Percentiles rank a stretch among this genome's conserved stretches.
Conservation (phyloP, 1,140 invertebrate genomes). For the Lepidotrigona ventralis region DNA sequence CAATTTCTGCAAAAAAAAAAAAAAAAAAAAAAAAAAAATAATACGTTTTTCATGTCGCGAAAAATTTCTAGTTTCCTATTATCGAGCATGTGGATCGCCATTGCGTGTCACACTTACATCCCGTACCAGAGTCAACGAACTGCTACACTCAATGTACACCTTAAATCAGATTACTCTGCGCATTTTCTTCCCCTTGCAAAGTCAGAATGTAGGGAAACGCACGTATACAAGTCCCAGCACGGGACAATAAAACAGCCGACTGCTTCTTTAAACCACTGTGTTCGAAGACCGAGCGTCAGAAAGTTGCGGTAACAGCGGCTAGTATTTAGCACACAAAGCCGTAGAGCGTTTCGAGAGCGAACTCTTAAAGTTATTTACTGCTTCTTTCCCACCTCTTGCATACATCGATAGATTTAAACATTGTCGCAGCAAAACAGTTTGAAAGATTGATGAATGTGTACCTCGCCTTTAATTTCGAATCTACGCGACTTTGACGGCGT, state of each 20-base stretch:
- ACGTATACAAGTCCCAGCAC: background rate
- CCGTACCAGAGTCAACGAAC: conserved; percentile 52
- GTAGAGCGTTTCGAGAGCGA: background rate
- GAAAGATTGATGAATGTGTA: background rate
- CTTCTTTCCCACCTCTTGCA: background rate
- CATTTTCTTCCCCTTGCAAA: conserved; percentile 48
- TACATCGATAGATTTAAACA: background rate
- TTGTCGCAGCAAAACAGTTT: background rate
- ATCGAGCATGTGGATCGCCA: conserved; percentile 54
- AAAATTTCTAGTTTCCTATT: conserved; percentile 40
- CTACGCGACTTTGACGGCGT: background rate
- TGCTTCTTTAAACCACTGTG: conserved; percentile 6
- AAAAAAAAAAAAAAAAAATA: conserved; percentile 53
- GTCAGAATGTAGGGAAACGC: conserved; percentile 8
- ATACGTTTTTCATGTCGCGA: conserved; percentile 38
- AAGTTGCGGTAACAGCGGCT: background rate
- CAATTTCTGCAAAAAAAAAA: conserved; percentile 50
- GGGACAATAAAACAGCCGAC: conserved; percentile 19
- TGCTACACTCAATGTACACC: conserved; percentile 49
- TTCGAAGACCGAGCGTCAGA: background rate
- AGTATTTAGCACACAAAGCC: background rate
- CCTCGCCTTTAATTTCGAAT: background rate
- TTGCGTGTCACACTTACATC: conserved; percentile 55
- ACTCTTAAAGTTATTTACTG: background rate
- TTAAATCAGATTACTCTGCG: conserved; percentile 60